Conservation (phyloP, 2,888 invertebrate species). For the Phytoseiulus persimilis region DNA sequence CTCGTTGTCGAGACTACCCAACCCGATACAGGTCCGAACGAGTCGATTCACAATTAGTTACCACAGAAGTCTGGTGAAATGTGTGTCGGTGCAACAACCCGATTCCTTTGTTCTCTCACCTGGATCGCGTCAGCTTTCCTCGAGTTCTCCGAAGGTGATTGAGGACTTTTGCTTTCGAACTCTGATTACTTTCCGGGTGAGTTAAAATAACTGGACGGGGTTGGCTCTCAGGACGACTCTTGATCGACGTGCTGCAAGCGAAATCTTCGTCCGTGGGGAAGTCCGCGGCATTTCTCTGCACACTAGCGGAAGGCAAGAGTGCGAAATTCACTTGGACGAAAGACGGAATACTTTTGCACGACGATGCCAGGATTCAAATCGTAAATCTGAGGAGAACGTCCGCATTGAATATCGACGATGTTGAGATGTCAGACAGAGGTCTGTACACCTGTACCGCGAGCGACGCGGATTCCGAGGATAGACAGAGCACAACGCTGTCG, state of each 20-base stretch:
- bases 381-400: neutral
- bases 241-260: neutral
- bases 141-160: neutral
- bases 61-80: neutral
- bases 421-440: neutral
- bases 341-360: neutral
- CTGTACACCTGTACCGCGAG: slow-evolving; percentile 7
- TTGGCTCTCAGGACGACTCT: neutral
- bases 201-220: neutral
- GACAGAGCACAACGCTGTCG: slow-evolving; percentile 19
- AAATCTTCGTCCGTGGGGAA: neutral
- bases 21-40: neutral
- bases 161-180: neutral
- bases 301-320: neutral
- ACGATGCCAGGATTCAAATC: neutral
- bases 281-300: neutral
- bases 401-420: slow-evolving; percentile 9
- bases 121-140: neutral
- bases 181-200: neutral
- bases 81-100: neutral
- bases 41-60: neutral
- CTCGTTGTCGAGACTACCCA: neutral
- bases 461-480: slow-evolving; percentile 8
- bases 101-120: neutral
- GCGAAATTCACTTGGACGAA: slow-evolving; percentile 15